Evolutionary conservation across 2,888 invertebrate genomes (phyloP), one percentile per base, ranked within the genome.

Genomic region (Gerris lacustris): DNA sequence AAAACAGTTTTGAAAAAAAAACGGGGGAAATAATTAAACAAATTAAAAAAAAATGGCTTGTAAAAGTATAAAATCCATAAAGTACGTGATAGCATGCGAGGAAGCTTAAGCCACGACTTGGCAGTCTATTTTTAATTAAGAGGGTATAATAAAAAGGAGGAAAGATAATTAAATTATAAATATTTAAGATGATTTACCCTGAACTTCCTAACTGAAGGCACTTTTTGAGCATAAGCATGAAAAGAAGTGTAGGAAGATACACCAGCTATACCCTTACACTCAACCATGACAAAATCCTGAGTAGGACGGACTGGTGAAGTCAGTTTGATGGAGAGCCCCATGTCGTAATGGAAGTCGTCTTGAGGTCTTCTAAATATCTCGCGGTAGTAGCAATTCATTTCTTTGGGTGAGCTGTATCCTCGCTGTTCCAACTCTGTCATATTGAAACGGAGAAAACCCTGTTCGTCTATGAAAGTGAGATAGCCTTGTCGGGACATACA

Each of bases 251-350:
- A 78, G 6, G 77, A 71, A 6, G 72, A 68, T 0, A 74, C 55
- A 5, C 73, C 73, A 17, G 75, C 70, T 9, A 74, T 71, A 66
- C 75, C 76, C 9, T 72, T 69, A 68, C 77, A 77, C 66, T 74
- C 70, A 0, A 75, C 76, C 31, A 73, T 74, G n/a, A 76, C 73
- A 71, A 76, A 77, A 63, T 76, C 76, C 6, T 75, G 72, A 0
- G 67, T 47, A 6, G 74, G 73, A 55, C 71, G 69, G 18, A 74
- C 74, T 6, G 73, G 66, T 9, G 71, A 73, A 17, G 68, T 67
- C 66, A 77, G 75, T 5, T 67, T 67, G 6, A 67, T 72, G 18
- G 70, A 68, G 11, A 69, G 67, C 5, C 75, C 73, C n/a, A 73
- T 75, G 6, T 70, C 66, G 43, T 75, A 68, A 45, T 69, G 67